phyloP scores from a whole-genome alignment of 2,113 vertebrate species.

The Carassius gibelio region DNA sequence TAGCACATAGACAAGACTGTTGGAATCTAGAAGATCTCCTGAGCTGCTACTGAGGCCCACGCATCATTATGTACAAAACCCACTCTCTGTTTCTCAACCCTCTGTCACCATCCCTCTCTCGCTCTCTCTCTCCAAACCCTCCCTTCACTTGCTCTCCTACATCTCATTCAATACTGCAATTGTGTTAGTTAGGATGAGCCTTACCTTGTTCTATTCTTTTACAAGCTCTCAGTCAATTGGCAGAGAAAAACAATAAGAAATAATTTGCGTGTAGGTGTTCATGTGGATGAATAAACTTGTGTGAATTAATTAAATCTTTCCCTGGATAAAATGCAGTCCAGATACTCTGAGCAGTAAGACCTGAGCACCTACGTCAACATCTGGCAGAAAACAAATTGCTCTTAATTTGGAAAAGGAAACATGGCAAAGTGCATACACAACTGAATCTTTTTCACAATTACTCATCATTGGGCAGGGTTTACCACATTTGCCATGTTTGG shows the following conservation, averaged over 20 bases:
- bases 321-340: background rate
- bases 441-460: constrained; percentile 22
- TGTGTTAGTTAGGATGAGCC: background rate
- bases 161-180: constrained; percentile 22
- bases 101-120: constrained; percentile 43
- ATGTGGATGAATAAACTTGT: constrained; percentile 14
- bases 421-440: background rate
- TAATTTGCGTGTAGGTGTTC: background rate
- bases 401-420: constrained; percentile 35
- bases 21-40: constrained; percentile 67
- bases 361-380: constrained; percentile 30
- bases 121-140: constrained; percentile 62
- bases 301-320: constrained; percentile 10
- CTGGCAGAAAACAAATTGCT: constrained; percentile 26
- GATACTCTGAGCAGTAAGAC: background rate
- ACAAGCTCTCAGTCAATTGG: background rate
- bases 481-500: constrained; percentile 22
- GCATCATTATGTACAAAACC: constrained; percentile 61
- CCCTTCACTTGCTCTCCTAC: constrained; percentile 19
- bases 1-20: constrained; percentile 59
- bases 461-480: constrained; percentile 11
- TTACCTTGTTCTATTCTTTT: constrained; percentile 17
- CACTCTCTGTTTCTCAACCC: constrained; percentile 43
- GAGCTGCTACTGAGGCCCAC: constrained; percentile 62
- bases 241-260: background rate